Evolutionary conservation across 2,888 invertebrate genomes (phyloP).

Genomic region (Atrina japonica): DNA sequence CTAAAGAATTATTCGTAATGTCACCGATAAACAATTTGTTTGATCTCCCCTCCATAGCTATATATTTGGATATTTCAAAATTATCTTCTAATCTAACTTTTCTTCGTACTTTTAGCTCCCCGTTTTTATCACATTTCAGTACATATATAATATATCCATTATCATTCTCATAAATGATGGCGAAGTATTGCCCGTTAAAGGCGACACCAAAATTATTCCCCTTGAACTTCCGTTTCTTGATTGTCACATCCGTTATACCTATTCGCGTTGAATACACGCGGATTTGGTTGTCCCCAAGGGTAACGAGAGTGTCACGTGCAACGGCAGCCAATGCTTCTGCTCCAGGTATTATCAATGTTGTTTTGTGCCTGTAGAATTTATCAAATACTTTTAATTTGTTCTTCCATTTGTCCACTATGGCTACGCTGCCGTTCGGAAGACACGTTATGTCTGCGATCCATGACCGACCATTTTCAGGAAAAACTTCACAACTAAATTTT

Average conservation of each 20-base stretch:
- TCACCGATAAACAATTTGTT: constrained; percentile 12
- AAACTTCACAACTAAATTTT: constrained; percentile 12
- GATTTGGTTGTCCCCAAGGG: neutral
- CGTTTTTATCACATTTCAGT: neutral
- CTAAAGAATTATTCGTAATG: constrained; percentile 5
- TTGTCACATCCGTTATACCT: constrained; percentile 8
- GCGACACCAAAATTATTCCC: constrained; percentile 3
- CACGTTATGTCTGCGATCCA: constrained; percentile 16
- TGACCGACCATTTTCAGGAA: neutral
- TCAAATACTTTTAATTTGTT: constrained; percentile 11
- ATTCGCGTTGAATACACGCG: constrained; percentile 2
- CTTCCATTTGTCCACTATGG: constrained; percentile 24
- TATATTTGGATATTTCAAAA: constrained; percentile 13
- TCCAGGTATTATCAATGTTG: neutral
- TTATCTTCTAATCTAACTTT: neutral
- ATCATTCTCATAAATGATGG: constrained; percentile 9
- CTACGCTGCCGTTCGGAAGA: constrained; percentile 6
- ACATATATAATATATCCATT: neutral
- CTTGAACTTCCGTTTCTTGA: neutral
- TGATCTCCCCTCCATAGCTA: constrained; percentile 8
- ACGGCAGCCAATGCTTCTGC: neutral
- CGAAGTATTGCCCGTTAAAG: neutral
- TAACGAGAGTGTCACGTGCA: constrained; percentile 2
- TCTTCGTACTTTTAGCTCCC: neutral
- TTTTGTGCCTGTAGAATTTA: constrained; percentile 4